These are phyloP conservation scores for Cydia splendana DNA, from an alignment of 1,140 invertebrate genomes.

Conservation along the genomic window DNA sequence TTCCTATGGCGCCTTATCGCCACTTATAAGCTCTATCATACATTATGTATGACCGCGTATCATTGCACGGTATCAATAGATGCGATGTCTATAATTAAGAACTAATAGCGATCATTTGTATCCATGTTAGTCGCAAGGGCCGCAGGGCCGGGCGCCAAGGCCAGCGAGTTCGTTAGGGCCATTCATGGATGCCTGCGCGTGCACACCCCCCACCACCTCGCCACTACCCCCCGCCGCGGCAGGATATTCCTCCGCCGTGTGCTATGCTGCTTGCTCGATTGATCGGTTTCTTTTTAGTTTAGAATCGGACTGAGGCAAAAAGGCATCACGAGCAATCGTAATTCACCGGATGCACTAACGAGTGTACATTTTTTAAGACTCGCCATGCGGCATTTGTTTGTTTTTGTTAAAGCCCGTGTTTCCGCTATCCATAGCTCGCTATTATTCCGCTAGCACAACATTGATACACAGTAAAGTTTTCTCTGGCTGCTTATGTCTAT, in stretches of 20 bases:
- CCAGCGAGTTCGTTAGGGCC: slow-evolving; percentile 75
- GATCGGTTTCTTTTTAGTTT: slow-evolving; percentile 69
- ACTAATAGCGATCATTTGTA: slow-evolving; percentile 38
- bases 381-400: slow-evolving; percentile 57
- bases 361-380: slow-evolving; percentile 69
- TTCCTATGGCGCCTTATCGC: neutral
- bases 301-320: slow-evolving; percentile 62
- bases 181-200: slow-evolving; percentile 70
- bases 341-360: slow-evolving; percentile 77
- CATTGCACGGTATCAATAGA: slow-evolving; percentile 21
- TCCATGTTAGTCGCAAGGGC: slow-evolving; percentile 46
- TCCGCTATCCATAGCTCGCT: slow-evolving; percentile 49
- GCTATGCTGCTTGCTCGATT: slow-evolving; percentile 62
- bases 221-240: slow-evolving; percentile 49
- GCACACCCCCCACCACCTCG: slow-evolving; percentile 44
- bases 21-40: slow-evolving; percentile 7
- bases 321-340: slow-evolving; percentile 66
- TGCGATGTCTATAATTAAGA: slow-evolving; percentile 24
- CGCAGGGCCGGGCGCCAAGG: slow-evolving; percentile 65
- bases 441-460: slow-evolving; percentile 21
- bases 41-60: slow-evolving; percentile 12
- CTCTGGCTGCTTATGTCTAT: neutral
- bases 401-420: slow-evolving; percentile 63
- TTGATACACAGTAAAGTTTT: neutral
- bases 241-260: slow-evolving; percentile 65